These are phyloP conservation scores for Eupithecia abbreviata DNA, from an alignment of 2,888 invertebrate species.

Conservation along the genomic window DNA sequence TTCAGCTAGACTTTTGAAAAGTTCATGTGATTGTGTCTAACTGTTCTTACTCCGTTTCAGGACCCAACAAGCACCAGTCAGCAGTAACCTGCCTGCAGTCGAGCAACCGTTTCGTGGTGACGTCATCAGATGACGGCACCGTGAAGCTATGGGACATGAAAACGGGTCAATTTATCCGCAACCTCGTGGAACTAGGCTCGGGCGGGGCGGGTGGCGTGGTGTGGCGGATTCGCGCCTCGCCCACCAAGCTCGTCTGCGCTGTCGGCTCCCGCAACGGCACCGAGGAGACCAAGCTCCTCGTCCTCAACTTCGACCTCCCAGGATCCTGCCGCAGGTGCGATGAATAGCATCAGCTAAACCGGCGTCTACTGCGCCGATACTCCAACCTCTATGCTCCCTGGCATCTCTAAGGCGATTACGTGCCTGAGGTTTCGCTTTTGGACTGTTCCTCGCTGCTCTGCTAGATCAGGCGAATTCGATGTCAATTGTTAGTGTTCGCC, in stretches of 20 bases:
- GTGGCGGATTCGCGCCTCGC: conserved; percentile 97
- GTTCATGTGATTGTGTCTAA: neutral
- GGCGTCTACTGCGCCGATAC: conserved; percentile 76
- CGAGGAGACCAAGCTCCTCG: conserved; percentile 98
- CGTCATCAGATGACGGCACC: conserved; percentile 99
- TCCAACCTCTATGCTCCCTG: conserved; percentile 78
- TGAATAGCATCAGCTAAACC: conserved; percentile 79
- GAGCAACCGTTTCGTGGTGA: conserved; percentile 98
- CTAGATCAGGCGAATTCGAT: neutral
- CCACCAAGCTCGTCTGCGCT: conserved; percentile 98
- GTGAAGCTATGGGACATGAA: conserved; percentile 99
- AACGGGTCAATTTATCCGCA: conserved; percentile 97
- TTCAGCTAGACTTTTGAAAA: neutral
- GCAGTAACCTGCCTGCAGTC: conserved; percentile 99
- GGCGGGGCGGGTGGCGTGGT: conserved; percentile 99
- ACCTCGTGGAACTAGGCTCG: conserved; percentile 95
- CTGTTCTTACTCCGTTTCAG: conserved; percentile 71
- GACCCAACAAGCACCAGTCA: conserved; percentile 97
- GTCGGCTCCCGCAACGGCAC: conserved; percentile 99
- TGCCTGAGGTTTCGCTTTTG: conserved; percentile 13
- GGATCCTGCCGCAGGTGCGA: conserved; percentile 85
- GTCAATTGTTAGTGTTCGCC: neutral
- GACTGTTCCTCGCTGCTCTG: neutral
- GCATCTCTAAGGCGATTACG: conserved; percentile 60
- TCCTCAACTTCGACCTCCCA: conserved; percentile 97